Evolutionary conservation across 2,888 invertebrate genomes (phyloP), one percentile per base, ranked within the genome.

Genomic region (Hypsopygia costalis): DNA sequence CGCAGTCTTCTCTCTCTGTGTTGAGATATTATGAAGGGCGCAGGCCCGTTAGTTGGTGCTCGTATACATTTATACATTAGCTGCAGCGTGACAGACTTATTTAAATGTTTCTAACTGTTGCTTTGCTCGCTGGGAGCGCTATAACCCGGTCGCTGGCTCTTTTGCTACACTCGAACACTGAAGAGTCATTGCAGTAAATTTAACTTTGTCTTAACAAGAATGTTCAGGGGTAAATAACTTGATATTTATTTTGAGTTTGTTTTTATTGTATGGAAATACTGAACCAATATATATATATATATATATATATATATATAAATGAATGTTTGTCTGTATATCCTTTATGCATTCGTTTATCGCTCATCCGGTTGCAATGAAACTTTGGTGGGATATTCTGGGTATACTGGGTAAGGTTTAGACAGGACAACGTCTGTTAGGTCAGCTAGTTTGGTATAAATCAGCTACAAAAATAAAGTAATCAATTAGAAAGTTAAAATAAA

Each of bases 51-150:
- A 85, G 55, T 59, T 62, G 56, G 59, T 65, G 54, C 70, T 67
- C 60, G 64, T 69, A 63, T 65, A 69, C 46, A 59, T 59, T 51
- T 53, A 49, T 50, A 54, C 65, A 76, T 79, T 72, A 74, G 64
- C 60, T 47, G 53, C 66, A 65, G 64, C 81, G 70, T 79, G 76
- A 80, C 76, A 78, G 74, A 73, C 69, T 72, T 77, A 81, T 81
- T 82, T 81, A 78, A 80, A 81, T 80, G 70, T 63, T 63, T 72
- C 56, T 81, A 80, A 82, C 81, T 75, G 81, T 57, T 42, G 47
- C 55, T 54, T 62, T 42, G 47, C 55, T 54, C 62, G 69, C 68
- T 69, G 63, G 56, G 64, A 71, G 68, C 60, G 59, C 57, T 58
- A 61, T 78, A 76, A 79, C 73, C 69, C 65, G 69, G 78, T 69